Evolutionary conservation across 2,888 invertebrate genomes (phyloP).

Genomic region (Drosophila kokeensis): DNA sequence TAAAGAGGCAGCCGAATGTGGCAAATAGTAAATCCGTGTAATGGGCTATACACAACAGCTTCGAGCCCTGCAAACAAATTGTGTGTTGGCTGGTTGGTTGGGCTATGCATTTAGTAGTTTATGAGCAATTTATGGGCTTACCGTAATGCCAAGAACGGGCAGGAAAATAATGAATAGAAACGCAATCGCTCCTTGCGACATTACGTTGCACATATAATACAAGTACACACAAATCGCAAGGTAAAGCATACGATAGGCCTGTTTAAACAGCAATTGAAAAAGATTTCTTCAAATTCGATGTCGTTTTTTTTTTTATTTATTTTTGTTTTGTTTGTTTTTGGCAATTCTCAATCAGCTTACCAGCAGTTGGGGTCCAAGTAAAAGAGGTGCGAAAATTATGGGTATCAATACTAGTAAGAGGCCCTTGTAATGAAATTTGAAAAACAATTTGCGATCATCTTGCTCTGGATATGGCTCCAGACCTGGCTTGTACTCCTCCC

Average conservation of each 20-base stretch:
- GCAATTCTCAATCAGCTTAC: slow-evolving; percentile 30
- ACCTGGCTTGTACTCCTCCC: slow-evolving; percentile 60
- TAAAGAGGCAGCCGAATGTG: slow-evolving; percentile 23
- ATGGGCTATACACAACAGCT: slow-evolving; percentile 16
- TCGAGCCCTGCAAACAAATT: slow-evolving; percentile 28
- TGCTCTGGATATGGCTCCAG: slow-evolving; percentile 40
- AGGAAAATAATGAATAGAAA: slow-evolving; percentile 54
- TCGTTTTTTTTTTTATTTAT: too few relatives aligned
- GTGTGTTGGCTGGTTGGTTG: not conserved
- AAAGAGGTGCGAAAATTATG: slow-evolving; percentile 37
- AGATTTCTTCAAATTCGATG: too few relatives aligned
- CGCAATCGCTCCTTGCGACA: slow-evolving; percentile 51
- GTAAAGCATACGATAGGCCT: slow-evolving; percentile 56
- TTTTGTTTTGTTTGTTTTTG: not conserved
- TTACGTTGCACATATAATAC: slow-evolving; percentile 60
- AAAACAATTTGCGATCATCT: slow-evolving; percentile 56
- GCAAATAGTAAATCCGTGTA: slow-evolving; percentile 54
- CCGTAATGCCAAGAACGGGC: slow-evolving; percentile 47
- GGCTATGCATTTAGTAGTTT: not conserved
- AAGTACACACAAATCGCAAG: slow-evolving; percentile 26
- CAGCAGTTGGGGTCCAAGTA: slow-evolving; percentile 20
- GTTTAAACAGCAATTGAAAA: not conserved
- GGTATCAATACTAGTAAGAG: slow-evolving; percentile 52
- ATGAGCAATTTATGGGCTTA: slow-evolving; percentile 9
- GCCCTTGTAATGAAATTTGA: slow-evolving; percentile 64